Evolutionary conservation across 2,888 invertebrate genomes (phyloP).

Genomic region (Ditylenchus weischeri): DNA sequence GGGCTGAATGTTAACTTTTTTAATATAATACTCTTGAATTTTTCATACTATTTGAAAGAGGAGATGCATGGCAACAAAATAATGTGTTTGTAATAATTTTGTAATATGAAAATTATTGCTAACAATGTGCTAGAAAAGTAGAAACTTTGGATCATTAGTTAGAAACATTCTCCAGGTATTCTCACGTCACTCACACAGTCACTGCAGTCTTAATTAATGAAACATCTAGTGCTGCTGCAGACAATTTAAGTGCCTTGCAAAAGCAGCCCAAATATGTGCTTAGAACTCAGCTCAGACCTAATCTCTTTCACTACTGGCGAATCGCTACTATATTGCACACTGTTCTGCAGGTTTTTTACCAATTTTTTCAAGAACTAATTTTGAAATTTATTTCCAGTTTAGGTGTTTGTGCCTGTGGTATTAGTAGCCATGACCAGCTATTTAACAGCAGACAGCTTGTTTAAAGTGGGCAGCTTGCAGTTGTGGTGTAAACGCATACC

Average conservation of each 20-base stretch:
- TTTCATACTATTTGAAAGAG: no score
- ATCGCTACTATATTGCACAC: constrained; percentile 4
- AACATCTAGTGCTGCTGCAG: neutral
- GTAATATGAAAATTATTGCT: no score
- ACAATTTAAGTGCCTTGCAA: neutral
- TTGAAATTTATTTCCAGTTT: neutral
- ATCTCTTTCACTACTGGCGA: constrained; percentile 10
- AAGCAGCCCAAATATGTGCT: neutral
- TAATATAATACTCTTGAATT: no score
- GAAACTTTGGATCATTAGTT: no score
- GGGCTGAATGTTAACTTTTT: no score
- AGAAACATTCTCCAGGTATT: constrained; percentile 1
- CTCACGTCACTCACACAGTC: constrained; percentile 7
- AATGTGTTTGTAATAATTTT: no score
- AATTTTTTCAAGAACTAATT: no score
- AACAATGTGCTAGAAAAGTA: no score
- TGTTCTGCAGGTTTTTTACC: neutral
- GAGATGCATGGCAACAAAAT: no score
- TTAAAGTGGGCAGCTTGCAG: neutral
- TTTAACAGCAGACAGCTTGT: constrained; percentile 1
- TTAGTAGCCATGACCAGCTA: neutral
- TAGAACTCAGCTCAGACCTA: neutral
- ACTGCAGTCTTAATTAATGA: neutral
- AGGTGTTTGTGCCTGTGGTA: constrained; percentile 6
- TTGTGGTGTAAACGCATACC: no score